These are phyloP conservation scores for Aphelocoma californica DNA, from an alignment of 2,797 vertebrate species.

Conservation along the genomic window DNA sequence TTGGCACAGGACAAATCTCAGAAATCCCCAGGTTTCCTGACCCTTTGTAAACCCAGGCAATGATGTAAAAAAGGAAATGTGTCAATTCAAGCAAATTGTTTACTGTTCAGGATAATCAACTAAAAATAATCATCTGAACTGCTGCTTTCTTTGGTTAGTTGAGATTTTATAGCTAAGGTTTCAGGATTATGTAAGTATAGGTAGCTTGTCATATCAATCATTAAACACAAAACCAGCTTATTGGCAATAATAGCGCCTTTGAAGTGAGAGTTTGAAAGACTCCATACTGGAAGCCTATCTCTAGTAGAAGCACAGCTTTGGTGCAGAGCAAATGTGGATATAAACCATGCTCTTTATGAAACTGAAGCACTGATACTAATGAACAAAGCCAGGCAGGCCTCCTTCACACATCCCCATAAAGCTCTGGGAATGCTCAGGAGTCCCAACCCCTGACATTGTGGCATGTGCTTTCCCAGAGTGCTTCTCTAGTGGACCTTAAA, in stretches of 20 bases:
- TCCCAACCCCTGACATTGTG: not conserved
- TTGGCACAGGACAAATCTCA: not conserved
- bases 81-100: not conserved
- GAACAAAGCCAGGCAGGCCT: not conserved
- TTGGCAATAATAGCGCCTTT: not conserved
- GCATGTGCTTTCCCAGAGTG: not conserved
- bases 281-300: not conserved
- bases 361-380: not conserved
- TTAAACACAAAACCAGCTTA: not conserved
- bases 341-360: not conserved
- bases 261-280: not conserved
- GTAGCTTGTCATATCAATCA: rapidly evolving
- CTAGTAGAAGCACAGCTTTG: not conserved
- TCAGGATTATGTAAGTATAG: not conserved
- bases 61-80: not conserved
- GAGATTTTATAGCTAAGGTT: not conserved
- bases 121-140: not conserved
- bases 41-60: not conserved
- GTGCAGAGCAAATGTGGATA: not conserved
- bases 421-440: not conserved
- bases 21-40: not conserved
- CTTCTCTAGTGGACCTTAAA: not conserved
- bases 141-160: not conserved
- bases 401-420: not conserved
- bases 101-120: not conserved